Conservation (phyloP, 1,140 invertebrate species). For the Penaeus indicus region DNA sequence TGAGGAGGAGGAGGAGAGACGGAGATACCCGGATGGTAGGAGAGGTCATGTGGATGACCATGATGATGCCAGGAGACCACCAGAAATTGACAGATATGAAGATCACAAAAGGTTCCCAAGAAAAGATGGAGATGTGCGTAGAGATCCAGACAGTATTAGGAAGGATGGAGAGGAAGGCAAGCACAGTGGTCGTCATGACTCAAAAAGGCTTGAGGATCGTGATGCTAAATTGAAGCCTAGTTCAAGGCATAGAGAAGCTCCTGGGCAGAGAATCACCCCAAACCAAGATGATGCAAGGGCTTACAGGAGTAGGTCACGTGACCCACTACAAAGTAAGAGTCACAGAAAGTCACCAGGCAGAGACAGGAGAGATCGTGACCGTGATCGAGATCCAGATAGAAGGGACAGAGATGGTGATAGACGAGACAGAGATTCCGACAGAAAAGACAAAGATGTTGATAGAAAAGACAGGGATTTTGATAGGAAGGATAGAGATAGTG, state of each 20-base stretch:
- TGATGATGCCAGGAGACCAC: conserved; percentile 21
- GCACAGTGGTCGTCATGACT: conserved; percentile 34
- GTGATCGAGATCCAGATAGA: conserved; percentile 40
- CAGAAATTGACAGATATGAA: conserved; percentile 35
- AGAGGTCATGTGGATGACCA: background rate
- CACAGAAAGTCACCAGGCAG: conserved; percentile 35
- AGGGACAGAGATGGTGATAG: conserved; percentile 45
- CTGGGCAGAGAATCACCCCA: background rate
- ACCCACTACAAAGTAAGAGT: conserved; percentile 40
- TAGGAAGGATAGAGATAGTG: conserved; percentile 66
- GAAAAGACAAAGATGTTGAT: conserved; percentile 69
- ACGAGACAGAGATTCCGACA: conserved; percentile 5
- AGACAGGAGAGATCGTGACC: conserved; percentile 44
- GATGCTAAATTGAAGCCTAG: conserved; percentile 31
- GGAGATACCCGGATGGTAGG: conserved; percentile 5
- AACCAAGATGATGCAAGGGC: conserved; percentile 12
- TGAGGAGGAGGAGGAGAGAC: conserved; percentile 42
- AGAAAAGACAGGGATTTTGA: conserved; percentile 6
- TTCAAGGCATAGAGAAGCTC: conserved; percentile 28
- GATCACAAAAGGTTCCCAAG: conserved; percentile 35
- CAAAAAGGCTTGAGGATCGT: conserved; percentile 40
- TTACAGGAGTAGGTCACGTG: conserved; percentile 34
- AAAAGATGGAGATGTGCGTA: conserved; percentile 35
- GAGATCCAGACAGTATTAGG: conserved; percentile 17
- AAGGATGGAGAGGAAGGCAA: conserved; percentile 29